Evolutionary conservation across 2,888 invertebrate genomes (phyloP).

Genomic region (Cheilosia grossa): DNA sequence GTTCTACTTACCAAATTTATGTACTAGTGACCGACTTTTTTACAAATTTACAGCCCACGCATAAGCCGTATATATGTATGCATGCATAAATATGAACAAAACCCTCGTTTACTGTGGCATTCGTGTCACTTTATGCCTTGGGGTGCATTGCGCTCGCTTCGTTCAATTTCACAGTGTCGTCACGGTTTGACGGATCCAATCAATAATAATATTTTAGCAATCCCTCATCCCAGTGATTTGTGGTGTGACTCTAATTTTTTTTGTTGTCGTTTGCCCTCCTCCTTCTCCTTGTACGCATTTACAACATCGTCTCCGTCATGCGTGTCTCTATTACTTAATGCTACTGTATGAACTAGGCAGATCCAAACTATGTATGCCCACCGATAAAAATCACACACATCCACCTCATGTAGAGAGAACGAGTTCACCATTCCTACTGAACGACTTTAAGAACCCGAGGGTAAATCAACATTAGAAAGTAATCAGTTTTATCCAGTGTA

Average conservation of each 20-base stretch:
- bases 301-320: constrained; percentile 16
- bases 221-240: constrained; percentile 55
- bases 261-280: neutral
- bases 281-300: neutral
- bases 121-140: constrained; percentile 15
- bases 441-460: constrained; percentile 62
- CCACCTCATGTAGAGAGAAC: neutral
- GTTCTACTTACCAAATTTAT: too few species aligned
- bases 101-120: neutral
- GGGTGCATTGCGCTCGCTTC: neutral
- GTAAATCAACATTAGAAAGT: constrained; percentile 76
- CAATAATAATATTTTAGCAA: constrained; percentile 67
- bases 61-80: too few species aligned
- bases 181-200: constrained; percentile 68
- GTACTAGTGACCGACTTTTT: constrained; percentile 24
- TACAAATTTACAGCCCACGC: neutral
- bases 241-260: constrained; percentile 56
- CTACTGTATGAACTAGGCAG: constrained; percentile 40
- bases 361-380: too few species aligned
- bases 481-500: constrained; percentile 76
- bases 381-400: constrained; percentile 42
- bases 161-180: constrained; percentile 37
- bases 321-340: constrained; percentile 43
- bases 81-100: neutral
- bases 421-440: constrained; percentile 41